phyloP scores from a whole-genome alignment of 2,797 vertebrate genomes.

The Odontamblyopus lacepedii region DNA sequence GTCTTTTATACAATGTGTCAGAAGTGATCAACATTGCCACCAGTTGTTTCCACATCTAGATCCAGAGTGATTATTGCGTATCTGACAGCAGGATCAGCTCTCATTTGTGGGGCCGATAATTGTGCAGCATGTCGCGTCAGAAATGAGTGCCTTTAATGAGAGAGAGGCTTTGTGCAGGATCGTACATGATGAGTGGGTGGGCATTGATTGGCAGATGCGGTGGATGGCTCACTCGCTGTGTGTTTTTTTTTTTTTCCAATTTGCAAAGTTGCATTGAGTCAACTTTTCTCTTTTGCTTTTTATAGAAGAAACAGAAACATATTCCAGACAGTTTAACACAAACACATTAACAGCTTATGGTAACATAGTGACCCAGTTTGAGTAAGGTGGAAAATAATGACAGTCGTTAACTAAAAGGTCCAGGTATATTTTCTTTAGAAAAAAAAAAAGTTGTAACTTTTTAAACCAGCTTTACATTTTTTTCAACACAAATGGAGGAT shows the following conservation, averaged over 20 bases:
- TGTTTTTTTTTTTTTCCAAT: conserved; percentile 1
- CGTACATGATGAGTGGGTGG: conserved; percentile 2
- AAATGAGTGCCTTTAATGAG: conserved; percentile 10
- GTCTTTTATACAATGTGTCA: neutral
- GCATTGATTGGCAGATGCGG: conserved; percentile 13
- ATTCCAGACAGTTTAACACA: neutral
- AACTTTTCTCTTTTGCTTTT: conserved; percentile 3
- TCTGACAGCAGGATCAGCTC: conserved; percentile 8
- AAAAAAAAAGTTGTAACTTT: neutral
- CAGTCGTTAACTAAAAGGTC: neutral
- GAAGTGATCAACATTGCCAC: neutral
- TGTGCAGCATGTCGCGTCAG: neutral
- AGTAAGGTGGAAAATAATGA: neutral
- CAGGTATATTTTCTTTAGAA: neutral
- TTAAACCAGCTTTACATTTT: neutral
- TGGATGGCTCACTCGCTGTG: conserved; percentile 6
- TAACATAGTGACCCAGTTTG: conserved; percentile 5
- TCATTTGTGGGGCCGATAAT: neutral
- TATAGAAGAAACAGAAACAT: neutral
- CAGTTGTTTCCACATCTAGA: neutral
- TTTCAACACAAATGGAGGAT: neutral
- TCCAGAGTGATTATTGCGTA: neutral
- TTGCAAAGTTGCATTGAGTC: conserved; percentile 1
- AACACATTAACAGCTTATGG: neutral
- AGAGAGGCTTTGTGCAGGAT: conserved; percentile 1